phyloP scores from a whole-genome alignment of 2,888 invertebrate genomes.

The Microplitis manilae region DNA sequence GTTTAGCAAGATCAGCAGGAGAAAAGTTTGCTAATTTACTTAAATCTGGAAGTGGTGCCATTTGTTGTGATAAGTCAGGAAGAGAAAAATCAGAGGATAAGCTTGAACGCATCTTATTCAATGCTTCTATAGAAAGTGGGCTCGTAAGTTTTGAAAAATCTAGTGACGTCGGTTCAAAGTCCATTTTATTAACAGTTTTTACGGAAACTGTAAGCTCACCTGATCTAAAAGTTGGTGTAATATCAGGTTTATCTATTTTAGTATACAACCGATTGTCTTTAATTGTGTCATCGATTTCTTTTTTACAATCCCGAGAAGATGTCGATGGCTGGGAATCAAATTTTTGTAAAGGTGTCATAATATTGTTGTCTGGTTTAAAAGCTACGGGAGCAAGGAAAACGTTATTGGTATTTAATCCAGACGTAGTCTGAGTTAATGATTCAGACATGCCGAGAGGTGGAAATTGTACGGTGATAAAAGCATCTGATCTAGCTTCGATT shows the following conservation, averaged over 20 bases:
- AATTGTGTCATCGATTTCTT: constrained; percentile 53
- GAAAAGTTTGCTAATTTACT: constrained; percentile 67
- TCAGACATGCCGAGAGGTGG: constrained; percentile 81
- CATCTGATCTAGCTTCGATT: constrained; percentile 74
- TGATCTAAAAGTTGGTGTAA: constrained; percentile 65
- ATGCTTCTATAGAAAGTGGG: constrained; percentile 56
- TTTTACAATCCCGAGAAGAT: constrained; percentile 59
- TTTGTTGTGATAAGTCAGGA: constrained; percentile 66
- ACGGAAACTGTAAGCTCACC: constrained; percentile 69
- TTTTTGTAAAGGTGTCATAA: constrained; percentile 65
- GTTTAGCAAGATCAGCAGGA: constrained; percentile 65
- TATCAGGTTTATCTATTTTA: constrained; percentile 56
- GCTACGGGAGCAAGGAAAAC: constrained; percentile 81
- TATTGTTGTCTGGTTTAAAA: constrained; percentile 65
- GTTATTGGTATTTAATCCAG: constrained; percentile 81
- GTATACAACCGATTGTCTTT: constrained; percentile 45
- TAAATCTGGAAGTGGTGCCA: constrained; percentile 66
- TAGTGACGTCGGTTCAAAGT: constrained; percentile 62
- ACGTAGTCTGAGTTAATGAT: constrained; percentile 80
- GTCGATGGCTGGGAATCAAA: constrained; percentile 62
- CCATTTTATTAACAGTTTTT: constrained; percentile 64
- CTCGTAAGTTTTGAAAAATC: constrained; percentile 64
- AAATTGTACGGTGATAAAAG: constrained; percentile 80
- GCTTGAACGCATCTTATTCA: constrained; percentile 56
- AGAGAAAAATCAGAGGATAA: constrained; percentile 63